These are phyloP conservation scores for Urosaurus nigricauda DNA, from an alignment of 2,797 vertebrate genomes.

Conservation along the genomic window DNA sequence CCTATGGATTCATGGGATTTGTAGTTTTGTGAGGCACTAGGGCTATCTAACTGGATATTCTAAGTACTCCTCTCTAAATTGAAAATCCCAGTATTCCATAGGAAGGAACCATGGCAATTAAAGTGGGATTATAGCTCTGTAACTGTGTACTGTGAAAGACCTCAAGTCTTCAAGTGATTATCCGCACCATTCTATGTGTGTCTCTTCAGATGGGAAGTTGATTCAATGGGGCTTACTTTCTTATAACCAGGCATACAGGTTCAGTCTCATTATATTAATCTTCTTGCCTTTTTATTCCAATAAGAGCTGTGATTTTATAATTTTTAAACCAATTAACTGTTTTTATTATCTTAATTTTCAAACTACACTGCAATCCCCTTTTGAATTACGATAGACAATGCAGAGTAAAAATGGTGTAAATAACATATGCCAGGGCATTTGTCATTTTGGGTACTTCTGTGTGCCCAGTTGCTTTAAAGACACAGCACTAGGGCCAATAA, in stretches of 20 bases:
- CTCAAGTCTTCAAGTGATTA: not conserved
- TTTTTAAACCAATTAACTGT: not conserved
- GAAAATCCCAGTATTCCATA: too few relatives aligned
- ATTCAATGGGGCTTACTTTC: not conserved
- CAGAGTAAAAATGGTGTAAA: not conserved
- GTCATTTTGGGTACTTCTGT: not conserved
- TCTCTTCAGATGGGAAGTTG: not conserved
- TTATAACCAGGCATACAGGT: not conserved
- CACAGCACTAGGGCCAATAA: not conserved
- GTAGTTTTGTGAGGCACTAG: too few relatives aligned
- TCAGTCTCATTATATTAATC: not conserved
- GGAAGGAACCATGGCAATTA: too few relatives aligned
- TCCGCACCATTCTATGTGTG: too few relatives aligned
- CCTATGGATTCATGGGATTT: too few relatives aligned
- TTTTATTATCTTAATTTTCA: too few relatives aligned
- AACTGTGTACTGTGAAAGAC: not conserved
- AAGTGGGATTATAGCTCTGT: too few relatives aligned
- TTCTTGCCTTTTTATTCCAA: not conserved
- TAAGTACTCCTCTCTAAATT: too few relatives aligned
- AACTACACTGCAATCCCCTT: too few relatives aligned
- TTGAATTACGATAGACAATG: not conserved
- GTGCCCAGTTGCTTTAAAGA: not conserved
- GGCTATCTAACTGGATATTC: too few relatives aligned
- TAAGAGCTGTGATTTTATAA: not conserved
- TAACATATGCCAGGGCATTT: not conserved